Percentiles rank a stretch among this genome's conserved stretches.
Evolutionary conservation across 2,888 invertebrate species (phyloP).

Genomic region (Biston betularia): DNA sequence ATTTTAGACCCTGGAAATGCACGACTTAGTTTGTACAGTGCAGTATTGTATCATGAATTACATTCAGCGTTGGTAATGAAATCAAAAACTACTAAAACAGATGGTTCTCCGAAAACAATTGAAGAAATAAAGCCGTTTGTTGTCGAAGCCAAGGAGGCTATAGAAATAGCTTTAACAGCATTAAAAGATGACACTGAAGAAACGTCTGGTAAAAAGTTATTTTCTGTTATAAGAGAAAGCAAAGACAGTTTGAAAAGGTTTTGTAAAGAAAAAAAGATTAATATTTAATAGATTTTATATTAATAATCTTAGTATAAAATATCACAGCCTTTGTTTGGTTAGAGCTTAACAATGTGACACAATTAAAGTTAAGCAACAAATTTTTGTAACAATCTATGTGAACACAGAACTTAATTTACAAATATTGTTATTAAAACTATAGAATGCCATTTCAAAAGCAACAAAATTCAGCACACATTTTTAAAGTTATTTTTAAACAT

Average conservation of each 20-base stretch:
- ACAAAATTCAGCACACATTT: too few relatives aligned
- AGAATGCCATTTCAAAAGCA: too few relatives aligned
- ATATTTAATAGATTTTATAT: slow-evolving; percentile 45
- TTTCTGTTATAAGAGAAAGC: slow-evolving; percentile 76
- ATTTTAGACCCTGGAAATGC: slow-evolving; percentile 91
- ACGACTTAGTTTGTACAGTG: slow-evolving; percentile 90
- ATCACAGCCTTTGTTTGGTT: slow-evolving; percentile 62
- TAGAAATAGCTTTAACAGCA: slow-evolving; percentile 75
- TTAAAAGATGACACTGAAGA: slow-evolving; percentile 84
- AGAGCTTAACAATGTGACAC: slow-evolving; percentile 20
- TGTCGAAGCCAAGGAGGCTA: slow-evolving; percentile 74
- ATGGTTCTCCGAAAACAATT: slow-evolving; percentile 56
- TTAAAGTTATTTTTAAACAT: too few relatives aligned
- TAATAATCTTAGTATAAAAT: slow-evolving; percentile 49
- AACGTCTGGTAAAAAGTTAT: slow-evolving; percentile 83
- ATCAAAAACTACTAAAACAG: slow-evolving; percentile 71
- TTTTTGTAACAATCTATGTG: too few relatives aligned
- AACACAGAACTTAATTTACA: too few relatives aligned
- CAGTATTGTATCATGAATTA: slow-evolving; percentile 92
- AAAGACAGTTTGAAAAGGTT: slow-evolving; percentile 79
- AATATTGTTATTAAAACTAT: too few relatives aligned
- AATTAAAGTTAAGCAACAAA: not conserved
- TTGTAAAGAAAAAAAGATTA: slow-evolving; percentile 75
- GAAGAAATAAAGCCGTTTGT: slow-evolving; percentile 74
- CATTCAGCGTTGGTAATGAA: slow-evolving; percentile 85